These are phyloP conservation scores for Listronotus oregonensis DNA, from an alignment of 1,140 invertebrate species.

Conservation along the genomic window DNA sequence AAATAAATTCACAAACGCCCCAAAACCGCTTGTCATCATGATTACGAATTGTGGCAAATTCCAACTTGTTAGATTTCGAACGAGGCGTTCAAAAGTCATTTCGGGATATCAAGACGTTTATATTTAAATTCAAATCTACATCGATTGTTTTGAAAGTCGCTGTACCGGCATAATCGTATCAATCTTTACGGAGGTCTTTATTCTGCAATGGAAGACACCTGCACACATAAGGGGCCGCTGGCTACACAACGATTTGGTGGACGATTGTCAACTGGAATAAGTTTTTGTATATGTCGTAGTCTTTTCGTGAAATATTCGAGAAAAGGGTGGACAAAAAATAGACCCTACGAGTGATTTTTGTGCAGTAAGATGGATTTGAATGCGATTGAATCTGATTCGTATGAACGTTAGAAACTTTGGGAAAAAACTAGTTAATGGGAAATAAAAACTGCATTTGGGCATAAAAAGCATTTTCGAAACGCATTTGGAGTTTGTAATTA, in stretches of 20 bases:
- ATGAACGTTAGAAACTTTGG: too few relatives aligned
- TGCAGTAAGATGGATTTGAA: too few relatives aligned
- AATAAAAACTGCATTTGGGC: too few relatives aligned
- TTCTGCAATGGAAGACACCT: conserved; percentile 7
- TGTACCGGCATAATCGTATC: conserved; percentile 33
- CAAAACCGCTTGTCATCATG: conserved; percentile 15
- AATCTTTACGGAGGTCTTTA: conserved; percentile 17
- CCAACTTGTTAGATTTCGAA: conserved; percentile 26
- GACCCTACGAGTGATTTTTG: too few relatives aligned
- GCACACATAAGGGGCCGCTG: not conserved
- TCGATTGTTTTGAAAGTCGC: conserved; percentile 25
- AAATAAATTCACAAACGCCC: too few relatives aligned
- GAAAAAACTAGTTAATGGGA: too few relatives aligned
- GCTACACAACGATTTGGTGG: not conserved
- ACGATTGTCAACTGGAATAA: not conserved
- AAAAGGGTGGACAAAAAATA: too few relatives aligned
- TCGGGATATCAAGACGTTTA: conserved; percentile 31
- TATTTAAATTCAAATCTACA: conserved; percentile 35
- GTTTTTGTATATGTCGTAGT: too few relatives aligned
- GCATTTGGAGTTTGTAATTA: too few relatives aligned
- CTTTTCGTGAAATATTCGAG: too few relatives aligned
- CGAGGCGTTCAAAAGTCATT: conserved; percentile 25
- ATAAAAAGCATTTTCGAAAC: too few relatives aligned
- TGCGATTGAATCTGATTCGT: too few relatives aligned
- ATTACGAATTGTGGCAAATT: conserved; percentile 18